These are phyloP conservation scores for Argopecten irradians DNA, from an alignment of 1,140 invertebrate genomes.

Conservation along the genomic window DNA sequence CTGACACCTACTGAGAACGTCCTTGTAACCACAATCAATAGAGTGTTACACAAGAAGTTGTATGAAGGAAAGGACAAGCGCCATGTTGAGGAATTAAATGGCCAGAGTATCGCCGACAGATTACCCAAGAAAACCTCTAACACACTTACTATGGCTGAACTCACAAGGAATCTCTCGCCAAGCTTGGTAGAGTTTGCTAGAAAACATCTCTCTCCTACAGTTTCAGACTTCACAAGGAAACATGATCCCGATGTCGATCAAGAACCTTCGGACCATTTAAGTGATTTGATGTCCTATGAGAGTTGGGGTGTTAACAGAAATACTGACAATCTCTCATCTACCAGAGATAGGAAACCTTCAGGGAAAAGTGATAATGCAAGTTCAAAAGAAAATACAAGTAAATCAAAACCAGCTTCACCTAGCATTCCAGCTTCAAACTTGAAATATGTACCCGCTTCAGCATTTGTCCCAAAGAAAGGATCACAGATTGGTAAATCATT, in stretches of 20 bases:
- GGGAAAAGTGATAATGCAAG: not conserved
- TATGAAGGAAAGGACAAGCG: not conserved
- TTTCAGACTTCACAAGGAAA: not conserved
- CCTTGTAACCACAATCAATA: not conserved
- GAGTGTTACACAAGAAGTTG: slow-evolving; percentile 26
- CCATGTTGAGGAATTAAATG: not conserved
- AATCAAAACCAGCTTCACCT: not conserved
- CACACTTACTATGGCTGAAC: not conserved
- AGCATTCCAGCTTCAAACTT: not conserved
- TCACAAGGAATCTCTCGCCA: not conserved
- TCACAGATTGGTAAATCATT: not conserved
- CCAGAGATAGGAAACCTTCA: not conserved
- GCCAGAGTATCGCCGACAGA: not conserved
- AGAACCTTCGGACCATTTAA: not conserved
- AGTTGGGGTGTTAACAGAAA: not conserved
- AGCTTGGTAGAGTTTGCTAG: not conserved
- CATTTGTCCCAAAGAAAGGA: not conserved
- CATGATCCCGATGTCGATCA: not conserved
- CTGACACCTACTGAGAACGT: not conserved
- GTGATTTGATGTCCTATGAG: not conserved
- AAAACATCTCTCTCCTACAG: not conserved
- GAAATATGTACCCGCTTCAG: not conserved
- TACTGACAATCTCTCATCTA: not conserved
- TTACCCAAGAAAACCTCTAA: not conserved
- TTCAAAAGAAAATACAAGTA: not conserved